Evolutionary conservation across 1,140 invertebrate genomes (phyloP).

Genomic region (Zaprionus gabonicus): DNA sequence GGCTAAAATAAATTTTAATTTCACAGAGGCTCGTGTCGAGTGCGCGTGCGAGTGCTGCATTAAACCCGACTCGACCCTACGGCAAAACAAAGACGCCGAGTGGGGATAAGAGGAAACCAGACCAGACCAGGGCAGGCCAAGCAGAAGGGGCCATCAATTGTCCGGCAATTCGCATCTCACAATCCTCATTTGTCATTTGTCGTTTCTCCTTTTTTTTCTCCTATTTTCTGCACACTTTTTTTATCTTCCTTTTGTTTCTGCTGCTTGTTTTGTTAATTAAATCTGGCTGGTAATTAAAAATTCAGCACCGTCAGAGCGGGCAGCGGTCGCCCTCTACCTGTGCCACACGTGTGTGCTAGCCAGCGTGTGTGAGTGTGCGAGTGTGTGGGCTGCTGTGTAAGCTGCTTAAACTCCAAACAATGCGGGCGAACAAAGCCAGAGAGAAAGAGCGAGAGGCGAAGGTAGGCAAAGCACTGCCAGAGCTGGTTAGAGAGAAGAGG

Average conservation of each 20-base stretch:
- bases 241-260: background rate
- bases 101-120: background rate
- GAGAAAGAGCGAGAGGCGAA: background rate
- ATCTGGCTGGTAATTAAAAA: constrained; percentile 48
- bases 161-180: constrained; percentile 18
- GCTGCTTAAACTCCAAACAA: constrained; percentile 41
- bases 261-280: constrained; percentile 36
- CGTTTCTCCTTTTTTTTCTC: constrained; percentile 2
- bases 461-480: background rate
- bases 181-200: constrained; percentile 14
- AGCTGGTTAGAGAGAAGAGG: background rate
- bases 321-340: background rate
- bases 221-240: background rate
- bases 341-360: background rate
- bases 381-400: constrained; percentile 22
- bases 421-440: constrained; percentile 8
- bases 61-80: background rate
- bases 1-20: constrained; percentile 79
- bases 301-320: constrained; percentile 10
- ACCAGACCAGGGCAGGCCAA: background rate
- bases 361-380: background rate
- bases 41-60: background rate
- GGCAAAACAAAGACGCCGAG: background rate
- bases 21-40: constrained; percentile 42
- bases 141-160: constrained; percentile 10